Base-by-base conservation (phyloP, 2,797 vertebrate genomes). In the Scleropages formosus region DNA sequence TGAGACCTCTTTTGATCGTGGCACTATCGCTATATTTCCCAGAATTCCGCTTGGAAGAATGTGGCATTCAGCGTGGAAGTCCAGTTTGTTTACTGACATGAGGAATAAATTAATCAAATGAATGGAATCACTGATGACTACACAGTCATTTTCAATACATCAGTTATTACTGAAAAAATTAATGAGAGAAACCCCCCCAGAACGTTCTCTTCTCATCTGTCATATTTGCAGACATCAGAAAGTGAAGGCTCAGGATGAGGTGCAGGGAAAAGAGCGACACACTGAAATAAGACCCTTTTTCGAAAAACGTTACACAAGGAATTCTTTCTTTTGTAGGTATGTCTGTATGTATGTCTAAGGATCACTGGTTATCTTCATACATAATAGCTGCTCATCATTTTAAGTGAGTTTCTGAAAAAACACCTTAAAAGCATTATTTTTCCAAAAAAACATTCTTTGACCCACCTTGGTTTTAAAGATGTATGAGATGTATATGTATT, bases 81-180 rank as follows among this genome's bases (percentile, higher is more conserved):
- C 26, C 72, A 26, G 39, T 13, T 31, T 13, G 56, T 47, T 60
- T 60, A 58, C 51, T 56, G 12, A 31, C 16, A 20, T 7, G 12
- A 16, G 16, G 9, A 61, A 39, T 47, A 72, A 60, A 72, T 72
- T 22, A 58, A 72, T 60, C 31, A 16, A 24, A 47, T 72, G 39
- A 56, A 39, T 61, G 71, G 56, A 39, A 16, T 12, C 53, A 12
- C 53, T 58, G 49, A 53, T 44, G 49, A 27, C 8, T 68, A 49
- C 49, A 51, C 18, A 12, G 26, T 72, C 26, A 72, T 39, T 72
- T 24, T 27, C 16, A 8, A 59, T 44, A 56, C 69, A 22, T 60
- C 31, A 60, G 31, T 31, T 10, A 24, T 18, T 24, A n/a, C 39
- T 61, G 31, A 60, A 47, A 68, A 61, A 8, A 58, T 59, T 8